Base-by-base conservation (phyloP, 2,888 invertebrate genomes). In the Deroplatys truncata region DNA sequence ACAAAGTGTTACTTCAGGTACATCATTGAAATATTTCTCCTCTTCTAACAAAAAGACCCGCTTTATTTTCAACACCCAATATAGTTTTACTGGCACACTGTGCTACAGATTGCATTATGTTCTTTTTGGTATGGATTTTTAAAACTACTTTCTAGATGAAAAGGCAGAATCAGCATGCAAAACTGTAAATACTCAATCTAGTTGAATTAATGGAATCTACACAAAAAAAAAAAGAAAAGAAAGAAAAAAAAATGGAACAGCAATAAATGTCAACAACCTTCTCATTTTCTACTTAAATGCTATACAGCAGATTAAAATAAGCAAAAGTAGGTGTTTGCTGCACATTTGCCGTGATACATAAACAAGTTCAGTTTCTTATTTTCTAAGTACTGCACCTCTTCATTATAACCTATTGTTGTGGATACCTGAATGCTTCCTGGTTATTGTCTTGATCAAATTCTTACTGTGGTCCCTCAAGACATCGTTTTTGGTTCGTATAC, bases 1-100 rank as follows among this genome's bases (percentile, higher is more conserved):
- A 43, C 43, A 43, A 43, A 43, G 43, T 43, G 43, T 43, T 72
- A 72, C 20, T 72, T 86, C 86, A 86, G 88, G 84, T 84, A 88
- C 84, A 83, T 83, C 49, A 88, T 82, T 28, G 82, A 88, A 83
- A 82, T 83, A 88, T 88, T 28, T 88, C 83, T 88, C n/a, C 31
- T 28, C 43, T 28, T n/a, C n/a, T 29, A 88, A 88, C n/a, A 88
- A 35, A 82, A 83, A 31, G 29, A 84, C 88, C 84, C 84, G 84
- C 84, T 83, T 28, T 82, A 25, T 29, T 87, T 87, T 86, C 84
- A 88, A 88, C 84, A 84, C 83, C 28, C 20, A 83, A 88, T 83
- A 29, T 43, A 83, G 31, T n/a, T 31, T 31, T 88, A 84, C 84
- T 84, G 72, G 86, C 86, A 72, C 72, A 28, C 25, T 86, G 43